Evolutionary conservation across 2,888 invertebrate genomes (phyloP).

Genomic region (Eupithecia dodoneata): DNA sequence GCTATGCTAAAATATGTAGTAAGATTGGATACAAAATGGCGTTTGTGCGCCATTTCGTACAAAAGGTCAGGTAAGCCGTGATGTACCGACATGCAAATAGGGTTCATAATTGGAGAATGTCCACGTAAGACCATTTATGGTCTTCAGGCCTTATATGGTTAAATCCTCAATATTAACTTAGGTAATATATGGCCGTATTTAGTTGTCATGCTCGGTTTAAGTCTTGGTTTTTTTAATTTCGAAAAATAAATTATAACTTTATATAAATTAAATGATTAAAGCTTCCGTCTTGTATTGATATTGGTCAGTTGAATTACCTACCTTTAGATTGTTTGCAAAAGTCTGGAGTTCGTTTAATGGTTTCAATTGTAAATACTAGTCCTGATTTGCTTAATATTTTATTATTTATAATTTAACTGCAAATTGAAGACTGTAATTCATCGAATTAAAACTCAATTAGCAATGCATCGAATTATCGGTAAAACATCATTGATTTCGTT

Average conservation of each 20-base stretch:
- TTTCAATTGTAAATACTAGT: no score
- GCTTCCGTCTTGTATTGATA: no score
- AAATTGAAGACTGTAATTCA: neutral
- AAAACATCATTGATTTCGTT: no score
- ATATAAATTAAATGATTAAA: no score
- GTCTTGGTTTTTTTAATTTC: no score
- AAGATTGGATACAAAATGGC: conserved; percentile 35
- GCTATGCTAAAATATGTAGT: conserved; percentile 29
- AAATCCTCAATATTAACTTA: neutral
- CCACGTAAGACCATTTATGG: conserved; percentile 14
- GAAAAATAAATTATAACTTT: no score
- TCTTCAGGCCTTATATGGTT: neutral
- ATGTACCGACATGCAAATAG: conserved; percentile 29
- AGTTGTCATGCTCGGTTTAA: neutral
- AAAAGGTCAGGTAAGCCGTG: conserved; percentile 36
- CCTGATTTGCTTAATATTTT: no score
- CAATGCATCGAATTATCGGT: no score
- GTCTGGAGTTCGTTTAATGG: no score
- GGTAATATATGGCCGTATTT: neutral
- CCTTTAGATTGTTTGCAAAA: no score
- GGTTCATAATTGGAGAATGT: conserved; percentile 29
- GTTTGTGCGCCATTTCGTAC: conserved; percentile 26
- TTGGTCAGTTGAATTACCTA: no score
- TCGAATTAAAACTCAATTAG: neutral
- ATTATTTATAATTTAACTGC: neutral